phyloP scores from a whole-genome alignment of 2,888 invertebrate species.

The Cataglyphis livida region DNA sequence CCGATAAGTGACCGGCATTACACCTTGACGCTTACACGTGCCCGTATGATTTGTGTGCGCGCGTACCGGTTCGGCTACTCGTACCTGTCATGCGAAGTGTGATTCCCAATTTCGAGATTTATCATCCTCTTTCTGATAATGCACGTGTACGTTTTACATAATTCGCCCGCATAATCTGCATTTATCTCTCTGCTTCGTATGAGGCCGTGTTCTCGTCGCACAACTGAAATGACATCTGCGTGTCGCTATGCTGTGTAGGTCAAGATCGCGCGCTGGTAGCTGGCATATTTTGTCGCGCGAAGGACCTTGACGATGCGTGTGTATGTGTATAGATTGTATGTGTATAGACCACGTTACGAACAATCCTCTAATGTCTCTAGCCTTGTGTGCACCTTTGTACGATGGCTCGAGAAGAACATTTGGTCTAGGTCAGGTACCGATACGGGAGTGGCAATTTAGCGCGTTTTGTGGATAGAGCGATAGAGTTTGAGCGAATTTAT shows the following conservation, averaged over 20 bases:
- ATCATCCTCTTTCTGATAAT: background rate
- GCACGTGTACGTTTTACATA: background rate
- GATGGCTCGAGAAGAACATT: conserved; percentile 6
- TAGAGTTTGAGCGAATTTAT: background rate
- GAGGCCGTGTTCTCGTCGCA: conserved; percentile 7
- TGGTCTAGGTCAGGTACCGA: conserved; percentile 56
- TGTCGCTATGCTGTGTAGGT: conserved; percentile 65
- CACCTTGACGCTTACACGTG: background rate
- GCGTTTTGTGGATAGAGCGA: background rate
- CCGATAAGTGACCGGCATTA: conserved; percentile 42
- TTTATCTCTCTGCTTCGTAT: background rate
- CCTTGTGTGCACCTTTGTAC: conserved; percentile 34
- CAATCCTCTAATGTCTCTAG: conserved; percentile 46
- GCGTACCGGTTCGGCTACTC: conserved; percentile 9
- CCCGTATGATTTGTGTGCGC: background rate
- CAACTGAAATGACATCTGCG: conserved; percentile 66
- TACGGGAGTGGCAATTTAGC: background rate
- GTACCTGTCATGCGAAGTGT: background rate
- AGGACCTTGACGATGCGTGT: conserved; percentile 65
- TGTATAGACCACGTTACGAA: conserved; percentile 4
- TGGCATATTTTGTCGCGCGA: conserved; percentile 72
- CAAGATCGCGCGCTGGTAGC: conserved; percentile 71
- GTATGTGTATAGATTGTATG: conserved; percentile 63
- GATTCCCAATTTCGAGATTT: conserved; percentile 2
- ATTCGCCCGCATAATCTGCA: conserved; percentile 25